These are phyloP conservation scores for Toxotes jaculatrix DNA, from an alignment of 2,113 vertebrate species.

Conservation along the genomic window DNA sequence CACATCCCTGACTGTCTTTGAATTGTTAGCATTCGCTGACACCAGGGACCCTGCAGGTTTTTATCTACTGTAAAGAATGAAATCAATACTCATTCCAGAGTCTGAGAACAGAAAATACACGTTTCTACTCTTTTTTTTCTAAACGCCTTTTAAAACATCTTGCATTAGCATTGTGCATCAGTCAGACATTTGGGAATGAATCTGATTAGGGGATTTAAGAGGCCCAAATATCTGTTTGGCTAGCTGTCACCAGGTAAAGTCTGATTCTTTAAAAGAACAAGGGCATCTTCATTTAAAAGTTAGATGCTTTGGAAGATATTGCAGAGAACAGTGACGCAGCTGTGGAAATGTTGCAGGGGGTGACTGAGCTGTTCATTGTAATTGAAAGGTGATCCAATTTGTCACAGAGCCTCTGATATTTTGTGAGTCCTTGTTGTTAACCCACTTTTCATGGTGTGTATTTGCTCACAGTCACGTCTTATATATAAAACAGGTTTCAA, in stretches of 20 bases:
- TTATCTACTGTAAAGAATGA: constrained; percentile 57
- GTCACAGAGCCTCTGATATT: neutral
- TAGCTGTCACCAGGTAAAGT: constrained; percentile 16
- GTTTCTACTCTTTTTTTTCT: constrained; percentile 46
- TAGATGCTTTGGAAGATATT: constrained; percentile 2
- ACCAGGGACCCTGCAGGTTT: constrained; percentile 26
- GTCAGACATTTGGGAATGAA: constrained; percentile 28
- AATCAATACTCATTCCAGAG: constrained; percentile 63
- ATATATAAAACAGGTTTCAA: constrained; percentile 10
- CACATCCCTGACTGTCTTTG: constrained; percentile 29
- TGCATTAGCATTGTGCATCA: constrained; percentile 27
- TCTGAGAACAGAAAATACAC: constrained; percentile 41
- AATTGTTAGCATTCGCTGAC: constrained; percentile 52
- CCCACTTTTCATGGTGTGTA: neutral
- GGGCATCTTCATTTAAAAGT: constrained; percentile 5
- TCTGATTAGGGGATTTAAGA: constrained; percentile 23
- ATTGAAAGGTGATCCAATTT: constrained; percentile 36
- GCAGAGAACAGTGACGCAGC: constrained; percentile 9
- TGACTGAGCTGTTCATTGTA: constrained; percentile 20
- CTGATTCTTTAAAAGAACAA: constrained; percentile 26
- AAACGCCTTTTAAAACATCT: constrained; percentile 47
- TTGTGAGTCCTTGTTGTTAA: neutral
- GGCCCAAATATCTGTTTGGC: neutral
- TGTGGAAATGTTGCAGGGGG: neutral
- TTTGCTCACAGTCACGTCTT: constrained; percentile 1